Evolutionary conservation across 2,113 vertebrate genomes (phyloP).

Genomic region (Patagioenas fasciata): DNA sequence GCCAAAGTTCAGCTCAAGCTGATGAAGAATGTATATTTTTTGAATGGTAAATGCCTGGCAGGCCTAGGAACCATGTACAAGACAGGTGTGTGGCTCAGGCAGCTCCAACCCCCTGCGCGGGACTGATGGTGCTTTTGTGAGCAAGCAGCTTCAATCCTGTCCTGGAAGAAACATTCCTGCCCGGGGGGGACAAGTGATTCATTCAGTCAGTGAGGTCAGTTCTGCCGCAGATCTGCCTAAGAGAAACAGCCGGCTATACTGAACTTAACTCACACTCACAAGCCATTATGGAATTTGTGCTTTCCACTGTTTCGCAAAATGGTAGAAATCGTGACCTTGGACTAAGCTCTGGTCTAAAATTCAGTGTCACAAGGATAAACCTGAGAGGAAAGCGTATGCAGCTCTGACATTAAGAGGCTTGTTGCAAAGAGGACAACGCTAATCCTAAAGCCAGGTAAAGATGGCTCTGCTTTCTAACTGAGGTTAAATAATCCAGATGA

Average conservation of each 20-base stretch:
- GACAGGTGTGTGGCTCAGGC: conserved; percentile 66
- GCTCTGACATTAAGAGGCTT: not conserved
- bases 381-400: not conserved
- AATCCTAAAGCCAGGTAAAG: not conserved
- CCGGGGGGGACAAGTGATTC: conserved; percentile 70
- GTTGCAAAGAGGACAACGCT: not conserved
- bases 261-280: not conserved
- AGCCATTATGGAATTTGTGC: not conserved
- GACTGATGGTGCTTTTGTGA: conserved; percentile 57
- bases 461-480: not conserved
- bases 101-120: conserved; percentile 42
- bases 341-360: not conserved
- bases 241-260: not conserved
- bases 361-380: not conserved
- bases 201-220: conserved; percentile 67
- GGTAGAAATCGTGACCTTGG: not conserved
- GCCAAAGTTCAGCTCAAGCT: conserved; percentile 63
- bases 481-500: not conserved
- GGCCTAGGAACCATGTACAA: conserved; percentile 55
- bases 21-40: conserved; percentile 60
- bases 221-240: conserved; percentile 41
- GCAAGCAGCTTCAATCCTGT: conserved; percentile 59
- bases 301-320: not conserved
- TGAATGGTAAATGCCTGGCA: conserved; percentile 69
- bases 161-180: conserved; percentile 66